These are phyloP conservation scores for Chironex yamaguchii DNA, from an alignment of 30 jellyfish, hydroid and myxozoan genomes.

Conservation along the genomic window DNA sequence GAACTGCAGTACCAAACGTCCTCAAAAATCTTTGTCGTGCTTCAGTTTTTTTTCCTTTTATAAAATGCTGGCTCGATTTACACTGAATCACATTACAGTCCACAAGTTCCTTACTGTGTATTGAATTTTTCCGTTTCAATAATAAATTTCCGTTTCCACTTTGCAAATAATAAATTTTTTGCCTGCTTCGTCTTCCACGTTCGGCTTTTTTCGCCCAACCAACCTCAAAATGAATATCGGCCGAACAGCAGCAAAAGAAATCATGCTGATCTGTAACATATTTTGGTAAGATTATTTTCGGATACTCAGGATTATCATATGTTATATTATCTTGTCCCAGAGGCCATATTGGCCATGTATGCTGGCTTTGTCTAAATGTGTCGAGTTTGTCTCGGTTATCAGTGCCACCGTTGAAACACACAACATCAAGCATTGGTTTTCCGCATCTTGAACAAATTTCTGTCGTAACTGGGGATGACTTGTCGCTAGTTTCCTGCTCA, in stretches of 20 bases:
- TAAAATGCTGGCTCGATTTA: neutral
- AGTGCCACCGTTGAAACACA: no score
- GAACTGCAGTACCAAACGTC: no score
- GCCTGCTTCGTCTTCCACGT: neutral
- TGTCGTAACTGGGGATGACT: no score
- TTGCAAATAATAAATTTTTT: neutral
- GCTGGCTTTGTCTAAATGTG: no score
- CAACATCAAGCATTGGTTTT: no score
- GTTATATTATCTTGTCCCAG: neutral
- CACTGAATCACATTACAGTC: neutral
- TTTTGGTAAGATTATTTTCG: neutral
- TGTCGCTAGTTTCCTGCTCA: no score
- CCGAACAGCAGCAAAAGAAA: neutral
- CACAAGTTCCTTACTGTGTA: neutral
- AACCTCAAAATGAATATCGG: neutral
- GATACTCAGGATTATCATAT: neutral
- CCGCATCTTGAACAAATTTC: no score
- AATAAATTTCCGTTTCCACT: neutral
- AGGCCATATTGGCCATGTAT: neutral
- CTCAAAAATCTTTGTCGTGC: neutral
- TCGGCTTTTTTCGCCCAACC: neutral
- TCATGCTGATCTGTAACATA: neutral
- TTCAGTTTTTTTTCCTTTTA: neutral
- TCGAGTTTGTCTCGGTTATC: no score
- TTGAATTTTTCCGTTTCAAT: neutral